Evolutionary conservation across 2,113 vertebrate species (phyloP), one percentile per base, ranked within the genome.

Genomic region (Cottus gobio): DNA sequence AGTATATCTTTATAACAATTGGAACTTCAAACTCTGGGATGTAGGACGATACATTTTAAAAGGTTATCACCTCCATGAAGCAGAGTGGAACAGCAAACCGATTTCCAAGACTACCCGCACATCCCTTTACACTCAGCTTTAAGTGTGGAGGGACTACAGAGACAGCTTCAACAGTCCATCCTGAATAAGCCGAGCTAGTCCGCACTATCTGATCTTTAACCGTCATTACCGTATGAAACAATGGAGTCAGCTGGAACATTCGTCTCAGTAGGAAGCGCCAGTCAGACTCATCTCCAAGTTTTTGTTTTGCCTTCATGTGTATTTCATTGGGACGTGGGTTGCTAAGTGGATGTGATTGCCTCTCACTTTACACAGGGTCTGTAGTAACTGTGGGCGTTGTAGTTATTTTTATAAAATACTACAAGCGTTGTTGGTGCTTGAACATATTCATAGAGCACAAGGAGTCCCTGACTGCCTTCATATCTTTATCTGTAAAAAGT

Each of bases 331-430:
- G 52, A 64, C 64, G 81, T 84, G 85, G 75, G 81, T 13, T 50
- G 79, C 42, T 71, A 71, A 84, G 71, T 84, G 71, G 70, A 83
- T 77, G 61, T 62, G 85, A 85, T 85, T 87, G 75, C 75, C 74
- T 87, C 88, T 85, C 77, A 77, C 80, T 82, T 88, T 70, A 71
- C 58, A 48, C 63, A 52, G 71, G 62, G 79, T 83, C 79, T 85
- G n/a, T 75, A 82, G 60, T 75, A 54, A 83, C 48, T 77, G 83
- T 85, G 62, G 85, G 88, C 67, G 74, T 70, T 63, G 66, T 12
- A 64, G 69, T 89, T 87, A 79, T 92, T 85, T 86, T 74, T 75
- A 75, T 86, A 68, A 83, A 89, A 86, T 86, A 87, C 79, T 87
- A 80, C 77, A 64, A 82, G 73, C 74, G 60, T 57, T 76, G 56